A percentile compares a stretch with the other conserved stretches of the same genome.
phyloP scores from a whole-genome alignment of 2,888 invertebrate species.

The Diachrysia chrysitis region DNA sequence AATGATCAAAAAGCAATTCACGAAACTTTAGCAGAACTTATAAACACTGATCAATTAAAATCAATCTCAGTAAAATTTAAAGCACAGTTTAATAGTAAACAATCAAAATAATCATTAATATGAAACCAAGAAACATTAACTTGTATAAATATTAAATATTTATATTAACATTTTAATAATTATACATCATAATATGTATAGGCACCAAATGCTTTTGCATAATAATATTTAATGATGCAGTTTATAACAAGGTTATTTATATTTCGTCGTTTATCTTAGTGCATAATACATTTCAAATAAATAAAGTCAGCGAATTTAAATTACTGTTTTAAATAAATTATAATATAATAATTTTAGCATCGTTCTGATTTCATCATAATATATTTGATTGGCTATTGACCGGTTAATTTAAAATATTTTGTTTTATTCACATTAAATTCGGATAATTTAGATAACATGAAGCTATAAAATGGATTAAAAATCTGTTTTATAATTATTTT shows the following conservation, averaged over 20 bases:
- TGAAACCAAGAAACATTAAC: not conserved
- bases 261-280: conserved; percentile 28
- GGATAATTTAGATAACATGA: conserved; percentile 13
- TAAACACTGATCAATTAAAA: no score
- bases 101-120: not conserved
- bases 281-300: conserved; percentile 22
- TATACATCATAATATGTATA: conserved; percentile 26
- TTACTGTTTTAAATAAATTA: conserved; percentile 28
- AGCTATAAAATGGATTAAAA: conserved; percentile 10
- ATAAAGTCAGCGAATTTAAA: conserved; percentile 35
- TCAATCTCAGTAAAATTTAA: not conserved
- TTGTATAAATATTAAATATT: conserved; percentile 5
- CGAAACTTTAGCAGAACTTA: no score
- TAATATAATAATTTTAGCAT: conserved; percentile 7
- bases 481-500: conserved; percentile 3
- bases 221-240: conserved; percentile 15
- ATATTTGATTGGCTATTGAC: conserved; percentile 32
- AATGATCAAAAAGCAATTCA: no score
- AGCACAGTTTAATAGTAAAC: not conserved
- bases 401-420: conserved; percentile 11
- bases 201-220: conserved; percentile 13
- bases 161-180: conserved; percentile 18
- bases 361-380: conserved; percentile 27
- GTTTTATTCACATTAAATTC: conserved; percentile 10
- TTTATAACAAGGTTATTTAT: conserved; percentile 24